Evolutionary conservation across 2,888 invertebrate genomes (phyloP).

Genomic region (Metacarcinus magister): DNA sequence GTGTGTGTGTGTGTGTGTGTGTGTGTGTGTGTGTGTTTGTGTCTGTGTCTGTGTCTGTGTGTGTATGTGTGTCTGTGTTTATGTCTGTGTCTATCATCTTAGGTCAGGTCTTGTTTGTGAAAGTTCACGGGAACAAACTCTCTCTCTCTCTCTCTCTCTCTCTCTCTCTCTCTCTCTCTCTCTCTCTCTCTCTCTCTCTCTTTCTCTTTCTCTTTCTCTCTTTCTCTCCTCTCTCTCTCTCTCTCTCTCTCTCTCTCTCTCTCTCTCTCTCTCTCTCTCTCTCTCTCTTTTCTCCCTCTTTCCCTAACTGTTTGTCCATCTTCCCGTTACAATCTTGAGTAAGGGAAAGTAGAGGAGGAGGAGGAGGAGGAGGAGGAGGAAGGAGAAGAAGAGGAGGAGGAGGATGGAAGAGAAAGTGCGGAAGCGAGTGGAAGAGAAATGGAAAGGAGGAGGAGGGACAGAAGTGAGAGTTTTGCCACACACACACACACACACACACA

Average conservation of each 20-base stretch:
- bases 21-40: neutral
- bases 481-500: conserved; percentile 56
- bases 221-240: conserved; percentile 46
- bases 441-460: neutral
- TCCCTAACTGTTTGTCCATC: conserved; percentile 5
- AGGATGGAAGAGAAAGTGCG: neutral
- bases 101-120: conserved; percentile 42
- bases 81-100: too few species aligned
- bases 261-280: conserved; percentile 49
- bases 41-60: too few species aligned
- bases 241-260: conserved; percentile 49
- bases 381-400: neutral
- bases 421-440: neutral
- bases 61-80: too few species aligned
- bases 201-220: conserved; percentile 61
- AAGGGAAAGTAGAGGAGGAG: neutral
- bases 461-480: neutral
- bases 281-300: conserved; percentile 41
- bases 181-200: conserved; percentile 64
- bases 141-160: conserved; percentile 63
- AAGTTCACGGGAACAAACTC: neutral
- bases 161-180: conserved; percentile 63
- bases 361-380: neutral
- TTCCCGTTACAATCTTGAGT: neutral
- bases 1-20: conserved; percentile 54